These are phyloP conservation scores for Axis porcinus DNA, from an alignment of 2,113 vertebrate species.

Conservation along the genomic window DNA sequence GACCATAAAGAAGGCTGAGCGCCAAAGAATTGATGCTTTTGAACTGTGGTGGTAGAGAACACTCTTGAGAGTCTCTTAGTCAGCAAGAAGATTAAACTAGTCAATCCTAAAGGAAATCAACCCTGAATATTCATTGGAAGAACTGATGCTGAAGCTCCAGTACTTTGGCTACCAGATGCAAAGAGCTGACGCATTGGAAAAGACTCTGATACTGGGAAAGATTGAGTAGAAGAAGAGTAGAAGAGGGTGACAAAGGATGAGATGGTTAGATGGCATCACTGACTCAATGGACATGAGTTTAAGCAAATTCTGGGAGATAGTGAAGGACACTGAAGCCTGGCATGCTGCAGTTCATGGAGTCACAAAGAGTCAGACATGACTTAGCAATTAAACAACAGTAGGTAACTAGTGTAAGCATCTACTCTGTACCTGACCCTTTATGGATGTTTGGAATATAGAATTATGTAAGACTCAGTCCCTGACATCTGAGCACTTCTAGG, in stretches of 20 bases:
- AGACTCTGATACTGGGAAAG: neutral
- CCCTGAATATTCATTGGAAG: neutral
- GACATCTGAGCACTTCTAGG: neutral
- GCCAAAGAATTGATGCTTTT: neutral
- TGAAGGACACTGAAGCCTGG: neutral
- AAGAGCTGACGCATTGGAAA: neutral
- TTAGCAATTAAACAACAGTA: neutral
- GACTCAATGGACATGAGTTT: neutral
- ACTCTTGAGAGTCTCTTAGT: neutral
- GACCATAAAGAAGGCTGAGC: neutral
- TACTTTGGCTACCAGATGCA: neutral
- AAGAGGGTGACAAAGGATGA: neutral
- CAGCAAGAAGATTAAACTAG: neutral
- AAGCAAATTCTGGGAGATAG: neutral
- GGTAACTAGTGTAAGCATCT: neutral
- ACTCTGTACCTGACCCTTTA: neutral
- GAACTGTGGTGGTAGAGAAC: neutral
- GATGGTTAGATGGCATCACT: neutral
- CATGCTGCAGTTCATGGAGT: neutral
- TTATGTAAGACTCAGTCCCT: neutral
- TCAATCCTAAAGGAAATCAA: neutral
- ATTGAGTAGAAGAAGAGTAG: neutral
- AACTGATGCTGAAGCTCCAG: neutral
- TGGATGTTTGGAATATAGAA: neutral
- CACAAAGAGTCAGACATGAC: neutral